A percentile compares a stretch with the other conserved stretches of the same genome.
phyloP scores from a whole-genome alignment of 1,140 invertebrate species.

The Listronotus bonariensis region DNA sequence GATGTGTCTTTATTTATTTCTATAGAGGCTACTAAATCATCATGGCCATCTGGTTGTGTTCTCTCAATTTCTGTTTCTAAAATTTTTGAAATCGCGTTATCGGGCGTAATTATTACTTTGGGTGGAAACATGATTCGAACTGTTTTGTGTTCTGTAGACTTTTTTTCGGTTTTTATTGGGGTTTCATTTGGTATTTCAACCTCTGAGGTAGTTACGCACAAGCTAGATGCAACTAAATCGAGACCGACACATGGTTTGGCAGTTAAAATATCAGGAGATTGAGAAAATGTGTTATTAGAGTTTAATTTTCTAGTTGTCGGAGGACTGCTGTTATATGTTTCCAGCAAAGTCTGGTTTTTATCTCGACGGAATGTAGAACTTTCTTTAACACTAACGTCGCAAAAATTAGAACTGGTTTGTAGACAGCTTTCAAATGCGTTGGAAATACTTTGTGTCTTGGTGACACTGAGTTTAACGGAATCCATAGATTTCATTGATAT shows the following conservation, averaged over 20 bases:
- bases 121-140: constrained; percentile 31
- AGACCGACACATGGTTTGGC: constrained; percentile 46
- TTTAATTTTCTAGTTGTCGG: constrained; percentile 34
- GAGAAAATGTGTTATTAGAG: constrained; percentile 24
- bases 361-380: constrained; percentile 9
- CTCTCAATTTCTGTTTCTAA: constrained; percentile 36
- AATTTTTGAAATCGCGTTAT: constrained; percentile 35
- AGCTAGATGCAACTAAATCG: constrained; percentile 49
- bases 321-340: constrained; percentile 39
- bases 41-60: constrained; percentile 48
- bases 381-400: constrained; percentile 30
- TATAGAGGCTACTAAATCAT: constrained; percentile 27
- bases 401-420: constrained; percentile 37
- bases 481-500: constrained; percentile 28
- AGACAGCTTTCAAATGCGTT: constrained; percentile 39
- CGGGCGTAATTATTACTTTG: constrained; percentile 38
- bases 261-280: constrained; percentile 50
- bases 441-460: constrained; percentile 36
- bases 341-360: constrained; percentile 19
- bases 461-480: constrained; percentile 21
- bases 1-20: constrained; percentile 19
- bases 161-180: constrained; percentile 27
- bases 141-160: constrained; percentile 28
- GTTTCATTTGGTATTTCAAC: constrained; percentile 6
- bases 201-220: constrained; percentile 12